phyloP scores from a whole-genome alignment of 2,113 vertebrate genomes.

The Embiotoca jacksoni region DNA sequence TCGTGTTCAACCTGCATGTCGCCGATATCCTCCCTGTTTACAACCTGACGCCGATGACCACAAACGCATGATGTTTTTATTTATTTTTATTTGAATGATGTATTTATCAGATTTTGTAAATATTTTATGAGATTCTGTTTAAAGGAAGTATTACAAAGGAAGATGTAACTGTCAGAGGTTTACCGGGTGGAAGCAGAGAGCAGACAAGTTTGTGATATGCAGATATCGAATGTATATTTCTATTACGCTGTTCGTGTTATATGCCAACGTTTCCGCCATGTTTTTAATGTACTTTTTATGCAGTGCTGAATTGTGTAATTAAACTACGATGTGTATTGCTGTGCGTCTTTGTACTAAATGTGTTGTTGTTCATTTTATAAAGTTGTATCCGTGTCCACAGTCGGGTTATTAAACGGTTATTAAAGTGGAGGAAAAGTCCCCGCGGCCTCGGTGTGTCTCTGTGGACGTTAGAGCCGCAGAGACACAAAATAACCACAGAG shows the following conservation, averaged over 20 bases:
- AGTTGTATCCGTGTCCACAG: constrained; percentile 86
- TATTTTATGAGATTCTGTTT: constrained; percentile 55
- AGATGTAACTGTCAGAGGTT: constrained; percentile 15
- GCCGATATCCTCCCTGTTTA: constrained; percentile 80
- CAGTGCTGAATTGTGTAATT: constrained; percentile 80
- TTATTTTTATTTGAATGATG: constrained; percentile 43
- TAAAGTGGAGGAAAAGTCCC: constrained; percentile 72
- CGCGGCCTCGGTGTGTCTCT: neutral
- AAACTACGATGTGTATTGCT: constrained; percentile 74
- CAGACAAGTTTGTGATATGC: constrained; percentile 59
- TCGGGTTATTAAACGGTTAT: constrained; percentile 85
- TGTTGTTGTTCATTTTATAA: constrained; percentile 85
- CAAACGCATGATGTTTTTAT: constrained; percentile 75
- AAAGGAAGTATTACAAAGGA: constrained; percentile 33
- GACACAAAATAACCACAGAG: neutral
- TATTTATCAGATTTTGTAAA: constrained; percentile 69
- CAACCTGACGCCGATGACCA: constrained; percentile 60
- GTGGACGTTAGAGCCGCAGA: neutral
- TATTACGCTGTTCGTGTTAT: constrained; percentile 86
- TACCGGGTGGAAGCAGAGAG: constrained; percentile 44
- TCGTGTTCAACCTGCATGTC: constrained; percentile 84
- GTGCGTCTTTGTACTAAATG: constrained; percentile 77
- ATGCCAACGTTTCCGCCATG: constrained; percentile 69
- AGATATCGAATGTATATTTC: constrained; percentile 93
- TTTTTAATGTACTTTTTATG: constrained; percentile 81